A percentile compares a stretch with the other conserved stretches of the same genome.
These are phyloP conservation scores for Phocides pigmalion DNA, from an alignment of 1,140 invertebrate species.

Conservation along the genomic window DNA sequence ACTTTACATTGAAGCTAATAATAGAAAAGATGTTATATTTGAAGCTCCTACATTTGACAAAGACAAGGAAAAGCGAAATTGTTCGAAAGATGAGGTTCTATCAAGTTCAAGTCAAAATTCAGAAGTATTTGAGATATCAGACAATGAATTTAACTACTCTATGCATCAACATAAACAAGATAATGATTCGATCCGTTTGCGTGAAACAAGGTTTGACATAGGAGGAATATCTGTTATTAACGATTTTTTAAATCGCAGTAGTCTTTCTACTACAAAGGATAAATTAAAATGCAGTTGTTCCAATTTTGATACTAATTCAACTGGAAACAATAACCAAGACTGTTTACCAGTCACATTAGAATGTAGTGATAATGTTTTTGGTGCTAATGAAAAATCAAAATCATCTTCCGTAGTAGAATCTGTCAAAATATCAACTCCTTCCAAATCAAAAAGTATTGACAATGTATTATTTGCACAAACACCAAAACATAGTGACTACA, in stretches of 20 bases:
- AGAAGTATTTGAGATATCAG: slow-evolving; percentile 64
- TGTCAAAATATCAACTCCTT: slow-evolving; percentile 8
- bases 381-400: background rate
- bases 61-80: slow-evolving; percentile 22
- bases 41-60: slow-evolving; percentile 7
- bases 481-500: slow-evolving; percentile 62
- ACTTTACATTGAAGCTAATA: slow-evolving; percentile 30
- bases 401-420: background rate
- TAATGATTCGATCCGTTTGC: slow-evolving; percentile 32
- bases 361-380: background rate
- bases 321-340: background rate
- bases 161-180: slow-evolving; percentile 48
- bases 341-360: slow-evolving; percentile 8
- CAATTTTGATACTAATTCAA: background rate
- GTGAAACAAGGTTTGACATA: slow-evolving; percentile 43
- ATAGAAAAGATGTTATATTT: slow-evolving; percentile 19
- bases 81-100: slow-evolving; percentile 30
- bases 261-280: background rate
- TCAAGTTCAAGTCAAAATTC: slow-evolving; percentile 46
- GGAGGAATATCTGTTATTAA: slow-evolving; percentile 54
- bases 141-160: slow-evolving; percentile 74
- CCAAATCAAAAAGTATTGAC: slow-evolving; percentile 2
- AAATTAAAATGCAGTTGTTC: slow-evolving; percentile 24
- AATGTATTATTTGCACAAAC: slow-evolving; percentile 47
- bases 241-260: slow-evolving; percentile 36